Conservation (phyloP, 2,797 vertebrate species). For the Craterocephalus amniculus region DNA sequence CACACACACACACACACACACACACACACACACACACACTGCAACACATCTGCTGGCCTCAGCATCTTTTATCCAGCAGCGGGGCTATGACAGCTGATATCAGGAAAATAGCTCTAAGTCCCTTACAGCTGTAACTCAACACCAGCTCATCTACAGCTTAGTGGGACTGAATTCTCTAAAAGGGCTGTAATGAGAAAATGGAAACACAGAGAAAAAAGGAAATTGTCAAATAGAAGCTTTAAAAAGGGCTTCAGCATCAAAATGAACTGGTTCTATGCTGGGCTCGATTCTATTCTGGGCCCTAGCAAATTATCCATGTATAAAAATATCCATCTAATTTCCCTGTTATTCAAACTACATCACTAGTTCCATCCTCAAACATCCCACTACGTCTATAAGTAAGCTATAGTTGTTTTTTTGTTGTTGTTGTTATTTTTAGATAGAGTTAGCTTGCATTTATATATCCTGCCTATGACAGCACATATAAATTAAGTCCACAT, state of each 20-base stretch:
- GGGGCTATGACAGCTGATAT: constrained; percentile 49
- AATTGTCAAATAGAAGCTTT: not conserved
- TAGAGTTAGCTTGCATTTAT: too few species aligned
- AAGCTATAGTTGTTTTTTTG: too few species aligned
- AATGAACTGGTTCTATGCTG: too few species aligned
- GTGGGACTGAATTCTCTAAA: constrained; percentile 5
- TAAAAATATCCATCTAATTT: too few species aligned
- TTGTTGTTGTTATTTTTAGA: too few species aligned
- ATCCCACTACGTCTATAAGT: too few species aligned
- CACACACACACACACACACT: constrained; percentile 28
- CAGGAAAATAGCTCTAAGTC: constrained; percentile 43
- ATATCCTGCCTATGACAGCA: too few species aligned
- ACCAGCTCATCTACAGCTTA: constrained; percentile 41
- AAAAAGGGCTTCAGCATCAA: not conserved
- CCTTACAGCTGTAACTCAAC: constrained; percentile 46
- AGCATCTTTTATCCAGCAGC: constrained; percentile 59
- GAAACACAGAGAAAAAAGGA: not conserved
- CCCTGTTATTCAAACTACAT: too few species aligned
- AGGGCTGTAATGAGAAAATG: constrained; percentile 7
- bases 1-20: constrained; percentile 32
- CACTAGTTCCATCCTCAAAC: too few species aligned
- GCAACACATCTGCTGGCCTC: constrained; percentile 58
- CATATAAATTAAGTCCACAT: too few species aligned
- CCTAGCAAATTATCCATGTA: too few species aligned
- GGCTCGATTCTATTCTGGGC: too few species aligned